These are phyloP conservation scores for Lysiphlebus fabarum DNA, from an alignment of 1,140 invertebrate genomes.

Conservation along the genomic window DNA sequence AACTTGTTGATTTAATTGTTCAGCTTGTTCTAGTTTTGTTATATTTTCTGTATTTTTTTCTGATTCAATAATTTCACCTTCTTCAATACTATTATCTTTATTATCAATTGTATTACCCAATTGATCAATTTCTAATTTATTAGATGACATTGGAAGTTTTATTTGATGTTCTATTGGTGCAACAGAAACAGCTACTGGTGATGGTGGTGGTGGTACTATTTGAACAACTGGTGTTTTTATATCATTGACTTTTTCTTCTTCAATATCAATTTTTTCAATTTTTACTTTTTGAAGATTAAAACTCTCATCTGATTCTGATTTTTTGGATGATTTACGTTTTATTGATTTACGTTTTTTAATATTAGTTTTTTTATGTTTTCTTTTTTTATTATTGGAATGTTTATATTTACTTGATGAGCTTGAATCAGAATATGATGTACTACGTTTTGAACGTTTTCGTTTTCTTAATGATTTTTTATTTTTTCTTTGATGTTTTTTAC, in stretches of 20 bases:
- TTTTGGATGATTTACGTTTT: background rate
- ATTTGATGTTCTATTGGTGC: constrained; percentile 19
- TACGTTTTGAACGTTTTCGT: constrained; percentile 28
- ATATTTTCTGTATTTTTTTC: background rate
- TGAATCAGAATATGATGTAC: constrained; percentile 33
- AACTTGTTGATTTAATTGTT: constrained; percentile 13
- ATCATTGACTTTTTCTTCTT: background rate
- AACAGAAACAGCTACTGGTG: background rate
- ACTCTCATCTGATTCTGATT: constrained; percentile 11
- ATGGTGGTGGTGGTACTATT: background rate
- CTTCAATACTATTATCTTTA: too few relatives aligned
- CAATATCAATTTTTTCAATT: constrained; percentile 2
- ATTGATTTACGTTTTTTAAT: constrained; percentile 7
- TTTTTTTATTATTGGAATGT: constrained; percentile 21
- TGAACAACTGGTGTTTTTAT: background rate
- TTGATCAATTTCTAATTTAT: background rate
- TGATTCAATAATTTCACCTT: constrained; percentile 6
- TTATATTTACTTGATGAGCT: constrained; percentile 29
- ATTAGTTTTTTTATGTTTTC: constrained; percentile 6
- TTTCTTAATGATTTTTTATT: constrained; percentile 32
- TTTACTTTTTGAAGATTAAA: constrained; percentile 13
- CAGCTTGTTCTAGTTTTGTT: constrained; percentile 19
- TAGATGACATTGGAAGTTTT: background rate
- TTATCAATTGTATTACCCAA: background rate
- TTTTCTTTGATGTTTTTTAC: constrained; percentile 21